These are phyloP conservation scores for Chaetodon trifascialis DNA, from an alignment of 2,113 vertebrate species.

Conservation along the genomic window DNA sequence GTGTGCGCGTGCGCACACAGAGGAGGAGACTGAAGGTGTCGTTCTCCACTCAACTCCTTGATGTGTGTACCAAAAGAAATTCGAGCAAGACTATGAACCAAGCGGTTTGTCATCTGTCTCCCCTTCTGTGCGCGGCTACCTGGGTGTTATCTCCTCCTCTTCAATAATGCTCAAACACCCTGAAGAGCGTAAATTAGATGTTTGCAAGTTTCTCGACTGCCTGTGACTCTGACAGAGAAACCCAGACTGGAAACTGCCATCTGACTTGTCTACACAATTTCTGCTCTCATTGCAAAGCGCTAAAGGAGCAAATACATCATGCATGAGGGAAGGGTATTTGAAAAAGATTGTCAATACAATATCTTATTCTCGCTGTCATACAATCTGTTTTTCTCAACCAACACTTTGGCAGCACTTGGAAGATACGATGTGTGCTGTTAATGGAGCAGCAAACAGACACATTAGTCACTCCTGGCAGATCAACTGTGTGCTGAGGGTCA, in stretches of 20 bases:
- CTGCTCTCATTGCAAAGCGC: constrained; percentile 24
- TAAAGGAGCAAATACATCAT: constrained; percentile 51
- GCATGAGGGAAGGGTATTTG: constrained; percentile 29
- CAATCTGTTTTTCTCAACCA: not conserved
- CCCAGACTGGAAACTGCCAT: constrained; percentile 5
- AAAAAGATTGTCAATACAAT: not conserved
- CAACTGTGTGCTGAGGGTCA: constrained; percentile 19
- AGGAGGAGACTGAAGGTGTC: not conserved
- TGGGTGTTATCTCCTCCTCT: constrained; percentile 33
- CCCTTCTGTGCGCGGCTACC: constrained; percentile 10
- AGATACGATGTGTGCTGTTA: not conserved
- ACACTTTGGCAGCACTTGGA: not conserved
- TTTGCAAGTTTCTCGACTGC: constrained; percentile 44
- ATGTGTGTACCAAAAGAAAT: constrained; percentile 12
- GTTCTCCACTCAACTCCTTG: constrained; percentile 21
- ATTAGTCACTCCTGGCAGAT: not conserved
- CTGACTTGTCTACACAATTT: constrained; percentile 26
- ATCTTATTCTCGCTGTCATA: not conserved
- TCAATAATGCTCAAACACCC: constrained; percentile 45
- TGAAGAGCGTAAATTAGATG: not conserved
- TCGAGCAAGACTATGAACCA: constrained; percentile 31
- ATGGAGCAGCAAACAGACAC: not conserved
- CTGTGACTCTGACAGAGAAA: constrained; percentile 35
- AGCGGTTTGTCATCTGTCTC: constrained; percentile 23
- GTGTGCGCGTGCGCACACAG: constrained; percentile 19